phyloP scores from a whole-genome alignment of 2,797 vertebrate species.

The Enteromius unitaeniatus region DNA sequence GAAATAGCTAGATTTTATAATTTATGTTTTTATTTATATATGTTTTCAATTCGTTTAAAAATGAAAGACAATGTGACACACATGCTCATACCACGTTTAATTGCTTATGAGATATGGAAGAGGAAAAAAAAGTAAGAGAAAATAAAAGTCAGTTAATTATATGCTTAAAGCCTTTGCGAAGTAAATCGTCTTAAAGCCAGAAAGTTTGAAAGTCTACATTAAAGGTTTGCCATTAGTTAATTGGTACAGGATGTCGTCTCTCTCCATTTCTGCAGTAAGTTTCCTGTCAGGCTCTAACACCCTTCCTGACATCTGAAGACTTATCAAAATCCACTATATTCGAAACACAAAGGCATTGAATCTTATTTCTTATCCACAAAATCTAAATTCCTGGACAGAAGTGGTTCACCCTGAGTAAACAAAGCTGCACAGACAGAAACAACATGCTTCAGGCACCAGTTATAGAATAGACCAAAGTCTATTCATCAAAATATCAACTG shows the following conservation, averaged over 20 bases:
- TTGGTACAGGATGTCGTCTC: background rate
- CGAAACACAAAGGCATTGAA: background rate
- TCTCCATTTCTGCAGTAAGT: background rate
- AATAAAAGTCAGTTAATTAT: background rate
- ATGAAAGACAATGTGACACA: background rate
- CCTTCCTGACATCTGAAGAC: slow-evolving; percentile 38
- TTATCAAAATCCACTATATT: background rate
- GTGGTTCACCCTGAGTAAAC: background rate
- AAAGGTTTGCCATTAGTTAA: slow-evolving; percentile 6
- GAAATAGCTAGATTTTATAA: background rate
- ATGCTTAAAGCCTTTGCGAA: background rate
- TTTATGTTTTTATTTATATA: background rate
- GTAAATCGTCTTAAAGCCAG: no score
- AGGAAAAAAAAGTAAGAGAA: background rate
- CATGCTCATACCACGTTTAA: background rate
- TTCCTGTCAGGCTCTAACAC: slow-evolving; percentile 47
- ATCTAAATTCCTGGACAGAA: background rate
- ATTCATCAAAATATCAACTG: background rate
- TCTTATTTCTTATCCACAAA: background rate
- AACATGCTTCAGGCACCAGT: background rate
- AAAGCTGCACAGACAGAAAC: background rate
- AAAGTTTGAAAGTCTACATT: background rate
- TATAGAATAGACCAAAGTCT: no score
- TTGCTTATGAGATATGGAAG: background rate
- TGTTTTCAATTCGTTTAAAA: background rate